Percentiles rank a stretch among this genome's conserved stretches.
Evolutionary conservation across 2,888 invertebrate genomes (phyloP).

Genomic region (Callyntrura sp.): DNA sequence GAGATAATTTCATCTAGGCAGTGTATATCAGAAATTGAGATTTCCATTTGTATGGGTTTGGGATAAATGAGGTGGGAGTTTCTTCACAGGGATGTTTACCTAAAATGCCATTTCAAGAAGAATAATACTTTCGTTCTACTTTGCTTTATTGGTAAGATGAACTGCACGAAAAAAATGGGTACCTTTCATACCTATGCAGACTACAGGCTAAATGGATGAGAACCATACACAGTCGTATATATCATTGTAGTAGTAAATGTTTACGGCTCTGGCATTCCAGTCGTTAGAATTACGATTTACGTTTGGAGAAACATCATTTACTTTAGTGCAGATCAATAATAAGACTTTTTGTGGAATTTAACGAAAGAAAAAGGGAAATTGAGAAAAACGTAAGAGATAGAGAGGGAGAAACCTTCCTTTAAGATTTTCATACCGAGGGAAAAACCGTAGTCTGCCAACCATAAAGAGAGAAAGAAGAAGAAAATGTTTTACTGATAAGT

Average conservation of each 20-base stretch:
- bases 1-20: no score
- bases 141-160: conserved; percentile 11
- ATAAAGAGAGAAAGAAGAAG: background rate
- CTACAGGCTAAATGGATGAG: no score
- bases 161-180: background rate
- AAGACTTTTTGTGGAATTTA: background rate
- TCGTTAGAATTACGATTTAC: conserved; percentile 42
- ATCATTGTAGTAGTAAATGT: background rate
- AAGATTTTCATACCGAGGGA: background rate
- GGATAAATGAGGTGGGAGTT: no score
- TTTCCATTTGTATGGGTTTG: no score
- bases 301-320: conserved; percentile 49
- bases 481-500: conserved; percentile 36
- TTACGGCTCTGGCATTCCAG: no score
- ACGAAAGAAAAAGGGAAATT: background rate
- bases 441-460: background rate
- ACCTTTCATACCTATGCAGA: background rate
- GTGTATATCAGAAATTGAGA: no score
- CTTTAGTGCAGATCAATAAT: conserved; percentile 54
- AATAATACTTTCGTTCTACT: background rate
- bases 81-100: no score
- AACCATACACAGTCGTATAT: conserved; percentile 10
- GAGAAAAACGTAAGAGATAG: background rate
- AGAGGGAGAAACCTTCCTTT: conserved; percentile 10
- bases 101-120: background rate